phyloP scores from a whole-genome alignment of 2,113 vertebrate genomes.

The Pelodiscus sinensis region DNA sequence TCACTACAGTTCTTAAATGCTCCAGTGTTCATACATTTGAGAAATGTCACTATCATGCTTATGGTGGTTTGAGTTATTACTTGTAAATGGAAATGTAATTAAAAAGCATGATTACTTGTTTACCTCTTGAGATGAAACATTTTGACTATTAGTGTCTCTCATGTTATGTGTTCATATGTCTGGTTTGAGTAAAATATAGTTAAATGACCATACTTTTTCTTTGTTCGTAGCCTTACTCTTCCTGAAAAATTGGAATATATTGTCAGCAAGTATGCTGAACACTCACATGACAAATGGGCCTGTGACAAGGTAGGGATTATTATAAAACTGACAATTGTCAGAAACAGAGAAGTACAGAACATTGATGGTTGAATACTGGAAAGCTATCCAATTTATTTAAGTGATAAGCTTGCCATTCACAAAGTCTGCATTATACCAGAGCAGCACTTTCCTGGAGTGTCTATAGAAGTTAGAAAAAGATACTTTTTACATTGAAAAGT shows the following conservation, averaged over 20 bases:
- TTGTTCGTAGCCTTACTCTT: constrained; percentile 85
- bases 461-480: background rate
- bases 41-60: background rate
- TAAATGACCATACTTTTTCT: background rate
- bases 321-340: constrained; percentile 13
- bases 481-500: background rate
- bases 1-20: background rate
- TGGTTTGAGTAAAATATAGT: background rate
- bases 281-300: constrained; percentile 96
- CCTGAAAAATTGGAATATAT: constrained; percentile 96
- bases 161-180: background rate
- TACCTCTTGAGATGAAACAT: background rate
- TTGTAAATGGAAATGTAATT: constrained; percentile 6
- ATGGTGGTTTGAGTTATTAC: background rate
- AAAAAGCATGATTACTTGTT: background rate
- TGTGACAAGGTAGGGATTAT: constrained; percentile 91
- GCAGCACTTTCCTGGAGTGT: background rate
- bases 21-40: background rate
- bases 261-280: constrained; percentile 94
- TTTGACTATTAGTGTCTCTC: background rate
- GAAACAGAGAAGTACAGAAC: background rate
- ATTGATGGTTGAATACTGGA: constrained; percentile 13
- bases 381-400: constrained; percentile 33
- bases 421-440: background rate
- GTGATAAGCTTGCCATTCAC: background rate